Percentiles rank a stretch among this genome's conserved stretches.
These are phyloP conservation scores for Lasioglossum leucozonium DNA, from an alignment of 2,888 invertebrate genomes.

Conservation along the genomic window DNA sequence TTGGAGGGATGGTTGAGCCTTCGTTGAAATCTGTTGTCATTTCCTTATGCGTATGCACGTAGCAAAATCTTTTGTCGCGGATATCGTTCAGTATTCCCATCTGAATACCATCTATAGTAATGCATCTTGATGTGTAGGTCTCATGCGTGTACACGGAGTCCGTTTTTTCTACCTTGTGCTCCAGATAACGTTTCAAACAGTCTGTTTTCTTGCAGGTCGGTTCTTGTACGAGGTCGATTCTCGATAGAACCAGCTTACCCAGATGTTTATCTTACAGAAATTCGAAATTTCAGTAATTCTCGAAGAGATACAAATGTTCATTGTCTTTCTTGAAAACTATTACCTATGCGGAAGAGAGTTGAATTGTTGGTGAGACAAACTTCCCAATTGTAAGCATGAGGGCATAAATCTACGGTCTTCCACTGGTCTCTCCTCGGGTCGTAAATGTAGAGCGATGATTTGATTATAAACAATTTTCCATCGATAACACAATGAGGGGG, in stretches of 20 bases:
- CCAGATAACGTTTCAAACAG: neutral
- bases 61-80: neutral
- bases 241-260: constrained; percentile 10
- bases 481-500: constrained; percentile 71
- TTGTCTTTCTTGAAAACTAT: neutral
- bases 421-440: constrained; percentile 64
- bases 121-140: constrained; percentile 11
- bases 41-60: constrained; percentile 23
- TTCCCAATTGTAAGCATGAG: neutral
- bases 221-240: constrained; percentile 1
- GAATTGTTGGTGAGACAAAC: constrained; percentile 15
- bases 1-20: constrained; percentile 38
- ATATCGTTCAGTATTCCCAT: constrained; percentile 24
- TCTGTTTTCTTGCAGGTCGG: constrained; percentile 15
- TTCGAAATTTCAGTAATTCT: neutral
- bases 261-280: constrained; percentile 1
- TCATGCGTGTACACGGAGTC: neutral
- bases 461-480: constrained; percentile 70
- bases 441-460: constrained; percentile 72
- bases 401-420: constrained; percentile 39
- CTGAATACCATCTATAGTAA: neutral
- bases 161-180: neutral
- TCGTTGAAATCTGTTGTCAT: neutral
- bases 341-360: constrained; percentile 37
- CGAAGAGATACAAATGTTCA: neutral